Conservation (phyloP, 2,888 invertebrate species). For the Hedya salicella region DNA sequence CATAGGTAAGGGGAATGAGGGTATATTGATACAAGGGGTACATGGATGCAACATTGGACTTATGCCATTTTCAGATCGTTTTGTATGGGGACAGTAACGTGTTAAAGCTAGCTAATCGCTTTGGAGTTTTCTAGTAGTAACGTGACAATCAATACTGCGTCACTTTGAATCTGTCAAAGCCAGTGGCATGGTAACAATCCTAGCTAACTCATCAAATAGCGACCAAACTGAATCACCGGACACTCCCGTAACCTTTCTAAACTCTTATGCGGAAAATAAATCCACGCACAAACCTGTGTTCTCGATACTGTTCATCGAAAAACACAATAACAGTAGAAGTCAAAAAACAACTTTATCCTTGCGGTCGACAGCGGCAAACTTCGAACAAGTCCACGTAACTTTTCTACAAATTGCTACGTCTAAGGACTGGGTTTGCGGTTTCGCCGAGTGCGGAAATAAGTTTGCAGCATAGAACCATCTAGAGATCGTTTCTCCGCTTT, state of each 20-base stretch:
- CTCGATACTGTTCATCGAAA: conserved; percentile 21
- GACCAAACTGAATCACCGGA: conserved; percentile 19
- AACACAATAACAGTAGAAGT: conserved; percentile 12
- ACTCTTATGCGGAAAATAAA: background rate
- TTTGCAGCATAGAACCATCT: conserved; percentile 29
- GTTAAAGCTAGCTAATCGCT: no score
- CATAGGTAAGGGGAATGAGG: no score
- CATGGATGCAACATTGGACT: no score
- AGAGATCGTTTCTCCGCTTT: conserved; percentile 26
- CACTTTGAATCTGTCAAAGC: no score
- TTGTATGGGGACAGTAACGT: no score
- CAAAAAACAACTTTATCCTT: conserved; percentile 9
- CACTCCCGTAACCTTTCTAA: conserved; percentile 26
- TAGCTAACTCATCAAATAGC: background rate
- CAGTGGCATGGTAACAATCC: background rate
- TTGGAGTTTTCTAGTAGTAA: no score
- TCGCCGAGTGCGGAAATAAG: background rate
- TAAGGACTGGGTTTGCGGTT: background rate
- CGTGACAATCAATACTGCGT: no score
- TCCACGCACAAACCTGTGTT: conserved; percentile 17
- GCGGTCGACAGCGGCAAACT: background rate
- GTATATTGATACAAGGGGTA: no score
- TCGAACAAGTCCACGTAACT: background rate
- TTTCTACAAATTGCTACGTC: no score
- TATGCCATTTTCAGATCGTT: no score